Base-by-base conservation (phyloP, 1,140 invertebrate genomes). In the Carposina sasakii region DNA sequence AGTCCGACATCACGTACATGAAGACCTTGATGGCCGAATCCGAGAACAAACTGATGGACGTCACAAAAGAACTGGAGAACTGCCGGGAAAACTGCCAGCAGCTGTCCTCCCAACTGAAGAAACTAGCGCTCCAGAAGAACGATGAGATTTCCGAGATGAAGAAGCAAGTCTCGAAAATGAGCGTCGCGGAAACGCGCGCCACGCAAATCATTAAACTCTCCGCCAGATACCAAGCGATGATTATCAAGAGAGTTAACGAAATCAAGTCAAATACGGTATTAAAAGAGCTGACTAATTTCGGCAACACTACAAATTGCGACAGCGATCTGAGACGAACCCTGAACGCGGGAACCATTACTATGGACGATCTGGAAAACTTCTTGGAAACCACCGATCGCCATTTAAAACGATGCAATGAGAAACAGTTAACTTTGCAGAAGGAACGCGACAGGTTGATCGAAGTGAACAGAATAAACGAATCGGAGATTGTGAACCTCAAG, bases 321-420 rank as follows among this genome's bases (percentile, higher is more conserved):
- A 70, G 58, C 19, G 75, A 81, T 0, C 28, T 77, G 9, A 54
- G 72, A 28, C 57, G 71, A 3, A 72, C 70, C 16, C 48, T 81
- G 17, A 71, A 54, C 40, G 66, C 69, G 0, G 78, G 77, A 15
- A 57, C 68, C 0, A 63, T 84, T 9, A 81, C 81, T 6, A 81
- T 82, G 71, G 76, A 84, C 33, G 77, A 82, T 24, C 50, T 84
- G 3, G 81, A 84, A 37, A 79, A 77, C 37, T 84, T 82, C 60
- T 49, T 82, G 24, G 81, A 84, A 48, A 82, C 77, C 0, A 84
- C 76, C 4, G 81, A 84, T 21, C 65, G 57, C 48, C 81, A 84
- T 44, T 39, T 82, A 12, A 63, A 58, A 21, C 53, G 68, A 6
- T 79, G 76, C 40, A 67, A 76, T 0, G 81, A 84, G 30, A 81